Evolutionary conservation across 2,888 invertebrate genomes (phyloP), one percentile per base, ranked within the genome.

Genomic region (Zaprionus obscuricornis): DNA sequence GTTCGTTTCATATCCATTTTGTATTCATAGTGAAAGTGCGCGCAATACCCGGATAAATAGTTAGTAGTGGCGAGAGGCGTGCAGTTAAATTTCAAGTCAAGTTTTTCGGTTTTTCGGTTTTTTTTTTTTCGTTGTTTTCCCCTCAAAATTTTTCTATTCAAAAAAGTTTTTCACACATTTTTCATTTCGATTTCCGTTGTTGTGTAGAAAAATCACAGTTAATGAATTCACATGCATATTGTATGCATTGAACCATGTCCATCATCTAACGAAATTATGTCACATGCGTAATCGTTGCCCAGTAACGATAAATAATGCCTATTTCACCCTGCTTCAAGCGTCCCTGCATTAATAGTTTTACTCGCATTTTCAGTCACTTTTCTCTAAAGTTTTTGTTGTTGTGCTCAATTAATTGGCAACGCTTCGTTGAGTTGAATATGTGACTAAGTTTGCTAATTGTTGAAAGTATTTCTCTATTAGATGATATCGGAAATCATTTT

Each of bases 161-260:
- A 33, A 40, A 34, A 40, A n/a, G n/a, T 49, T 37, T 42, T 60
- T 76, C 82, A 65, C 70, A 60, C 74, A 65, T 52, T 60, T 54
- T 26, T 37, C 40, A 49, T 56, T 66, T 54, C 36, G 20, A 67
- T 75, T 85, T 85, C 76, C 85, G 79, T 31, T 56, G n/a, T n/a
- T n/a, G n/a, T 27, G 31, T 22, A 33, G 26, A 58, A 68, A 76
- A 71, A 74, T 66, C 69, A 56, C 52, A 66, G 76, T 56, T 81
- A 81, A 85, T 84, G 83, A 76, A 85, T 81, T 85, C 36, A 36
- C 49, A 60, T 43, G 70, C 46, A 50, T 59, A n/a, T n/a, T n/a
- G n/a, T n/a, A 60, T 34, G 52, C 83, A 83, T 37, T 66, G 52
- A 59, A 42, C 52, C 77, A 57, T 59, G 52, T 22, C 60, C 34